Conservation (phyloP, 2,113 vertebrate genomes). For the Raphicerus campestris region DNA sequence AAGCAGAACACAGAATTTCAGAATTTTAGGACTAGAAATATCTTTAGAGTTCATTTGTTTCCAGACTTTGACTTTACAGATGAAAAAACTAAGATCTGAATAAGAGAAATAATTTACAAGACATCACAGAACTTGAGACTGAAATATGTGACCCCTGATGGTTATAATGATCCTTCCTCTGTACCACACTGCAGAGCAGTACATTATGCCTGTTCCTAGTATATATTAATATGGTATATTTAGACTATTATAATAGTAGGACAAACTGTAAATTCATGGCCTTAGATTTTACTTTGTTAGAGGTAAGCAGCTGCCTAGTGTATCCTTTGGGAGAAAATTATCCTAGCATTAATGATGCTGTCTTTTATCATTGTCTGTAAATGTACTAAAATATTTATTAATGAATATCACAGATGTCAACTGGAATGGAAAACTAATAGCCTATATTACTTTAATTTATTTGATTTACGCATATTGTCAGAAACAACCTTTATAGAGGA, state of each 20-base stretch:
- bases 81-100: slow-evolving; percentile 29
- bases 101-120: neutral
- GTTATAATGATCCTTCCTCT: neutral
- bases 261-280: neutral
- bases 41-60: neutral
- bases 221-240: neutral
- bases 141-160: neutral
- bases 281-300: slow-evolving; percentile 50
- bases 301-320: slow-evolving; percentile 42
- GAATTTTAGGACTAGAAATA: neutral
- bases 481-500: slow-evolving; percentile 48
- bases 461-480: slow-evolving; percentile 66
- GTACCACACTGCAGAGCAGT: neutral
- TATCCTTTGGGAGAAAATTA: slow-evolving; percentile 51
- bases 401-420: slow-evolving; percentile 57
- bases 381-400: slow-evolving; percentile 63
- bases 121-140: neutral
- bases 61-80: neutral
- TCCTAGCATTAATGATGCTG: slow-evolving; percentile 26
- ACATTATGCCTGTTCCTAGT: neutral
- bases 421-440: slow-evolving; percentile 58
- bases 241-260: neutral
- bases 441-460: slow-evolving; percentile 49
- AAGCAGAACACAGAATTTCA: neutral
- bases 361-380: slow-evolving; percentile 53